Evolutionary conservation across 1,140 invertebrate genomes (phyloP), one percentile per base, ranked within the genome.

Genomic region (Lutraria rhynchaena): DNA sequence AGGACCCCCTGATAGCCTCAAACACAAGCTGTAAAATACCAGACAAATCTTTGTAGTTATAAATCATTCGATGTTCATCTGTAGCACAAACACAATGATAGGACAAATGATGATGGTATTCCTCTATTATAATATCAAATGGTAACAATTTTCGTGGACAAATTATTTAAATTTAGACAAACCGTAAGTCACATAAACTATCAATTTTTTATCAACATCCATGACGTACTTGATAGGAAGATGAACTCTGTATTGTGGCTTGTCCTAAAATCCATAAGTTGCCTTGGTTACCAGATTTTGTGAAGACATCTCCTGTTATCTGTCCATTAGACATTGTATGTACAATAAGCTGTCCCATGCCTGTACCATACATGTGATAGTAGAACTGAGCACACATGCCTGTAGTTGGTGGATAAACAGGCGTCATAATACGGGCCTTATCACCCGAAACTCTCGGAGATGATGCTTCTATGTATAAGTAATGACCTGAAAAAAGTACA

Each of bases 401-500:
- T 4, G 49, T 81, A 17, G 85, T 86, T 2, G 87, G 69, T 15
- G 84, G 83, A 19, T 86, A 85, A 17, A 70, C 37, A 11, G 85
- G 85, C 49, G 85, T 87, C 24, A 83, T 35, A 13, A 89, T 67
- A 37, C 86, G 71, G 4, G 90, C 91, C 37, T 76, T 87, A 60
- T 91, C 88, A 15, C 88, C 88, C 5, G 55, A 51, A 31, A 58
- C 60, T 24, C 88, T 83, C 0, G 90, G 89, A 15, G 41, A 29
- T 11, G 90, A 91, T 4, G 89, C 86, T 51, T 92, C 91, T 67
- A 89, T 87, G 73, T 85, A 92, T 22, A 90, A 77, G 81, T 91
- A 92, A 76, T 88, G 87, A 1, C 89, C 90, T 90, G 74, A 19
- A 80, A 81, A 44, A 15, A 22, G 11, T 11, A 49, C 44, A n/a